Evolutionary conservation across 2,797 vertebrate genomes (phyloP).

Genomic region (Scyliorhinus canicula): DNA sequence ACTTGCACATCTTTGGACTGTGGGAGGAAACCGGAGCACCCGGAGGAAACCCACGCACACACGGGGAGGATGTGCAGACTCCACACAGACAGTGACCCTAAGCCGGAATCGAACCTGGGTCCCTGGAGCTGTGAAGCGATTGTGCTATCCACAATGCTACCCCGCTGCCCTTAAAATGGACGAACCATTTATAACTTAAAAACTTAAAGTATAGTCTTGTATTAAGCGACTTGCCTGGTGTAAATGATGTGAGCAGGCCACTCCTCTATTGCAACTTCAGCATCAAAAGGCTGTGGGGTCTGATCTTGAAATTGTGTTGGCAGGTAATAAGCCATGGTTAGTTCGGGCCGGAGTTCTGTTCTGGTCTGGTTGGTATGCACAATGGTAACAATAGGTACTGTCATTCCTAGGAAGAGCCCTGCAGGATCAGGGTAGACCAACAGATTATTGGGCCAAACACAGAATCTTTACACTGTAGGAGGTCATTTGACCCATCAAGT

Average conservation of each 20-base stretch:
- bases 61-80: no score
- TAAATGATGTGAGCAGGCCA: conserved; percentile 74
- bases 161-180: no score
- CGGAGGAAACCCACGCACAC: no score
- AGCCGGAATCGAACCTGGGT: no score
- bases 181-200: no score
- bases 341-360: conserved; percentile 52
- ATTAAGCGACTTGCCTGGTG: conserved; percentile 57
- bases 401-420: conserved; percentile 79
- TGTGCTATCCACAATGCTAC: no score
- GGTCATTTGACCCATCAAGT: no score
- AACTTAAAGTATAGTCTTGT: background rate
- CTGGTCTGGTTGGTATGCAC: conserved; percentile 63
- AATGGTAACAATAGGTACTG: conserved; percentile 74
- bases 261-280: conserved; percentile 67
- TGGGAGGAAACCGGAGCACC: no score
- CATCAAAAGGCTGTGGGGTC: conserved; percentile 67
- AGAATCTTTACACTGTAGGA: no score
- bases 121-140: no score
- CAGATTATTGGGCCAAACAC: background rate
- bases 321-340: conserved; percentile 76
- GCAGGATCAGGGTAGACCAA: conserved; percentile 26
- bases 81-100: no score
- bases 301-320: conserved; percentile 64
- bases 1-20: no score